Evolutionary conservation across 2,888 invertebrate species (phyloP).

Genomic region (Amblyjoppa proteus): DNA sequence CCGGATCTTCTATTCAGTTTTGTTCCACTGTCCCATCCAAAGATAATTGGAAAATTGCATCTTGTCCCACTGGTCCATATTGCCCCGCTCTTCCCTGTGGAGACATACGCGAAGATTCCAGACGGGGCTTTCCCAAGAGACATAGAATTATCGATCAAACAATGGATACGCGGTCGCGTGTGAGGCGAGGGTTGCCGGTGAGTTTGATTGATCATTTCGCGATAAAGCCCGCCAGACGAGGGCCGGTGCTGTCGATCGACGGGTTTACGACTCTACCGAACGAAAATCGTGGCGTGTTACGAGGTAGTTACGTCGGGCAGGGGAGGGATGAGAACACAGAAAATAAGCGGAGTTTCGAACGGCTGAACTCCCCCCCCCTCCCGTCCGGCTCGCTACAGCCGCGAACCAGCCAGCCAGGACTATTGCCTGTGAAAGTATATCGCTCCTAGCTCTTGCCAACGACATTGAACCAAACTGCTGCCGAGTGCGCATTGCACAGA

Average conservation of each 20-base stretch:
- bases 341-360: constrained; percentile 66
- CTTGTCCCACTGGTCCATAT: neutral
- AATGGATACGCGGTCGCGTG: neutral
- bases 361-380: constrained; percentile 53
- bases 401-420: constrained; percentile 65
- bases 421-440: constrained; percentile 64
- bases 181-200: neutral
- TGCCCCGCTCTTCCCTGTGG: too few species aligned
- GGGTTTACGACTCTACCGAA: constrained; percentile 48
- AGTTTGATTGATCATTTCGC: constrained; percentile 63
- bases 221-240: constrained; percentile 33
- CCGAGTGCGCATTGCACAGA: neutral
- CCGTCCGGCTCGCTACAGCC: neutral
- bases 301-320: constrained; percentile 65
- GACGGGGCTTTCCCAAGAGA: neutral
- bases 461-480: constrained; percentile 56
- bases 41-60: too few species aligned
- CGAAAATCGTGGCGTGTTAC: constrained; percentile 69
- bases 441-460: constrained; percentile 46
- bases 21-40: too few species aligned
- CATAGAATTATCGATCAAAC: constrained; percentile 52
- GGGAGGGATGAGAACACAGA: constrained; percentile 34
- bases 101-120: neutral
- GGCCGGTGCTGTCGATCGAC: constrained; percentile 21
- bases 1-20: too few species aligned